These are phyloP conservation scores for Diglossa brunneiventris DNA, from an alignment of 2,113 vertebrate genomes.

Conservation along the genomic window DNA sequence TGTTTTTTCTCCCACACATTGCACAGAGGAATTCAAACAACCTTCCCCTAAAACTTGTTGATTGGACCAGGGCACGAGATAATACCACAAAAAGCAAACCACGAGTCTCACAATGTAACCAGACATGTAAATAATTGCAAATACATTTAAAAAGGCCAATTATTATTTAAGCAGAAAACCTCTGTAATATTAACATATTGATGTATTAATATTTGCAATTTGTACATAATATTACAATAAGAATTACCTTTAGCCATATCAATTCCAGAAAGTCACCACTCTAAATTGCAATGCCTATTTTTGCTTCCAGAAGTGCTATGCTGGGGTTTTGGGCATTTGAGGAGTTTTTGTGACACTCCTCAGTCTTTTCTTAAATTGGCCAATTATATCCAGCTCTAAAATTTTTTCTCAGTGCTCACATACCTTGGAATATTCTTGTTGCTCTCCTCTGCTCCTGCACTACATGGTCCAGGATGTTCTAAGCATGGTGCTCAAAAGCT, in stretches of 20 bases:
- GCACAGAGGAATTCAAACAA: background rate
- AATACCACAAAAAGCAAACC: background rate
- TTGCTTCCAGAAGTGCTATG: background rate
- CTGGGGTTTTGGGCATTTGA: background rate
- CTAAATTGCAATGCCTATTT: background rate
- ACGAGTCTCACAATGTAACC: background rate
- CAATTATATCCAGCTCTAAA: background rate
- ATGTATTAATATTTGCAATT: background rate
- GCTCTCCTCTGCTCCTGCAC: background rate
- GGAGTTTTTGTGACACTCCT: background rate
- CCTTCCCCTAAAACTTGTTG: rapidly evolving
- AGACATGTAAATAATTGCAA: background rate
- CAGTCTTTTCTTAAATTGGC: background rate
- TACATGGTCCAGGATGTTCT: background rate
- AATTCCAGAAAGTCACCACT: background rate
- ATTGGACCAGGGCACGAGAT: background rate
- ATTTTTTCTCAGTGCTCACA: background rate
- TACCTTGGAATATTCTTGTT: background rate
- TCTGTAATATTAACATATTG: background rate
- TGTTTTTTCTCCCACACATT: background rate
- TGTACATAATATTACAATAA: background rate
- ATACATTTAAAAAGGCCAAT: background rate
- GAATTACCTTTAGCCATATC: background rate
- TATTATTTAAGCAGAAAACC: background rate
- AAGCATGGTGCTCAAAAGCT: background rate